Evolutionary conservation across 2,888 invertebrate genomes (phyloP), one percentile per base, ranked within the genome.

Genomic region (Hoplodrina blanda): DNA sequence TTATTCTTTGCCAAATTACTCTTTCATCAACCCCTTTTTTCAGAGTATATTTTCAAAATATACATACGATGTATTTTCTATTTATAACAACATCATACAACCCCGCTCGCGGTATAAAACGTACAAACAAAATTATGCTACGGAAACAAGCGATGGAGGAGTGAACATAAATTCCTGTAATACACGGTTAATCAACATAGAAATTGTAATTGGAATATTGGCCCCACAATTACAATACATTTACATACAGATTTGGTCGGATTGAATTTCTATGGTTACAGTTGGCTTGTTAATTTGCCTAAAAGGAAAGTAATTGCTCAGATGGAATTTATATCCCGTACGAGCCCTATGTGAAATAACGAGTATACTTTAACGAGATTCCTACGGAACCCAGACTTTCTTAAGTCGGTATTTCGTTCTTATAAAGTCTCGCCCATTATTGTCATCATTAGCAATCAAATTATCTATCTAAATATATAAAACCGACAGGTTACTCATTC

Each of bases 231-330:
- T 94, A 94, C 93, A 95, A 94, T 93, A 92, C 91, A 95, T 95
- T 95, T 92, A 91, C 94, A 94, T 94, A 93, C 90, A 93, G 91
- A 94, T 95, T 94, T 93, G 92, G 93, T 89, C 85, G 89, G 92
- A 94, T 94, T 94, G 92, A 93, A 94, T 93, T 92, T 92, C 91
- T 89, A 91, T 89, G 85, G 89, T 89, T 83, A 90, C 89, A 91
- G 88, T 85, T 81, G 85, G 91, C 93, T 91, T 94, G 95, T 94
- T 94, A 92, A 95, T 95, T 94, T 94, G 89, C 92, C 90, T 94
- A 94, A 94, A 94, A 95, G 94, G 93, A 91, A 93, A 91, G 92
- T 94, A 93, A 94, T 94, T 92, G 92, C 89, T 90, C 82, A 83
- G 88, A 88, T 88, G 86, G 88, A 91, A 91, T 93, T 91, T 89